Evolutionary conservation across 2,113 vertebrate species (phyloP), one percentile per base, ranked within the genome.

Genomic region (Nerophis lumbriciformis): DNA sequence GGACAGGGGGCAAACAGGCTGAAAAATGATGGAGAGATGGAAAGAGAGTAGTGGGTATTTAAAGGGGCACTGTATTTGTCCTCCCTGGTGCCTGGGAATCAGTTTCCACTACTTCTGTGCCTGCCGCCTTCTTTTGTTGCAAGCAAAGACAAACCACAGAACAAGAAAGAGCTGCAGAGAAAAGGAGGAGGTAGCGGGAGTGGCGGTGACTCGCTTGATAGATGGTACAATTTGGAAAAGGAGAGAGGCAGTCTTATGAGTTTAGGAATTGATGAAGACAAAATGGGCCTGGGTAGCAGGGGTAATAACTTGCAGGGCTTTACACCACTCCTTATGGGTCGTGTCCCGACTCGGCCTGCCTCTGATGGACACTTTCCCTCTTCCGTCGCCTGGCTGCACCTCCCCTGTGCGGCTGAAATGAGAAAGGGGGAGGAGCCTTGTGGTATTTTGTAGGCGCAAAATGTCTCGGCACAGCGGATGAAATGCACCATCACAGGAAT

Each of bases 211-310:
- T 19, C 53, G 64, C 67, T 80, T 90, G 89, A 91, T 90, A 86
- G 85, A 90, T 90, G 81, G 88, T 51, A 90, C 86, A 87, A 87
- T 91, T 90, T 88, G 78, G 80, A 77, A 68, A 70, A 71, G 75
- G 74, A 84, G 80, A 85, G 84, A 83, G 78, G 81, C 85, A 88
- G 83, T 88, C 83, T 85, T 88, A 88, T 88, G 85, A 88, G 85
- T 89, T 90, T 90, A 88, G 85, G 85, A 88, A 89, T 80, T 90
- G 88, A 90, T 88, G 88, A 90, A 90, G 89, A 90, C 85, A 87
- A 87, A 90, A 87, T 74, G 79, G 80, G 78, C 68, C 71, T 12
- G 66, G 71, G 76, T 77, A 84, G 80, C 72, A n/a, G 71, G 70
- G 68, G 81, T 89, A 88, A 90, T 88, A 89, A 85, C 83, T 82